These are phyloP conservation scores for Plagiodera versicolora DNA, from an alignment of 2,888 invertebrate species.

Conservation along the genomic window DNA sequence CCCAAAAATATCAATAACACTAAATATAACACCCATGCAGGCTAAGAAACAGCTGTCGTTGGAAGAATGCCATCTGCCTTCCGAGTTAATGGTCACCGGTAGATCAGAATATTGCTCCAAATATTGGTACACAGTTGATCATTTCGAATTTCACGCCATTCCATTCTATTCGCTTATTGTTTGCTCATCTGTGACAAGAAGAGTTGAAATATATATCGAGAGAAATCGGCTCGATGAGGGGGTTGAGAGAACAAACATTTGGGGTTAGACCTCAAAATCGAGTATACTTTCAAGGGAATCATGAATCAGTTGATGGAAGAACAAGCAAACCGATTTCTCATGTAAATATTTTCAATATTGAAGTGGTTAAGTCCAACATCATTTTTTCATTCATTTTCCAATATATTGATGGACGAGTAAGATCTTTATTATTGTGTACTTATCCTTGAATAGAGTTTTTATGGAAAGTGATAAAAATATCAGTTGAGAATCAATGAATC, in stretches of 20 bases:
- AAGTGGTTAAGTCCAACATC: too few relatives aligned
- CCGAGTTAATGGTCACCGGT: neutral
- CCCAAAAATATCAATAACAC: neutral
- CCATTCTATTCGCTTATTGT: neutral
- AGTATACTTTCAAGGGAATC: too few relatives aligned
- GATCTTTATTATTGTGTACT: too few relatives aligned
- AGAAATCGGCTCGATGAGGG: neutral
- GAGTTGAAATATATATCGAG: neutral
- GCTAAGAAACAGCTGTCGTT: neutral
- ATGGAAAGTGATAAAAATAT: too few relatives aligned
- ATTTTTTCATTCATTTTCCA: too few relatives aligned
- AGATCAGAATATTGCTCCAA: constrained; percentile 8
- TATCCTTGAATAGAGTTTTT: too few relatives aligned
- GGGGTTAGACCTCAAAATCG: too few relatives aligned
- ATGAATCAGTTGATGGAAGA: too few relatives aligned
- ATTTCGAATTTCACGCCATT: neutral
- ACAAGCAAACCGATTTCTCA: too few relatives aligned
- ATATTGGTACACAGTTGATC: constrained; percentile 3
- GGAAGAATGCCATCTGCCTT: constrained; percentile 6
- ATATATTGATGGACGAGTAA: too few relatives aligned
- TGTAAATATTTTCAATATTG: too few relatives aligned
- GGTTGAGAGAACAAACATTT: neutral
- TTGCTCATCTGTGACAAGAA: neutral
- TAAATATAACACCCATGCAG: neutral
- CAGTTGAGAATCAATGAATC: too few relatives aligned